Evolutionary conservation across 1,140 invertebrate species (phyloP), one percentile per base, ranked within the genome.

Genomic region (Drosophila gunungcola): DNA sequence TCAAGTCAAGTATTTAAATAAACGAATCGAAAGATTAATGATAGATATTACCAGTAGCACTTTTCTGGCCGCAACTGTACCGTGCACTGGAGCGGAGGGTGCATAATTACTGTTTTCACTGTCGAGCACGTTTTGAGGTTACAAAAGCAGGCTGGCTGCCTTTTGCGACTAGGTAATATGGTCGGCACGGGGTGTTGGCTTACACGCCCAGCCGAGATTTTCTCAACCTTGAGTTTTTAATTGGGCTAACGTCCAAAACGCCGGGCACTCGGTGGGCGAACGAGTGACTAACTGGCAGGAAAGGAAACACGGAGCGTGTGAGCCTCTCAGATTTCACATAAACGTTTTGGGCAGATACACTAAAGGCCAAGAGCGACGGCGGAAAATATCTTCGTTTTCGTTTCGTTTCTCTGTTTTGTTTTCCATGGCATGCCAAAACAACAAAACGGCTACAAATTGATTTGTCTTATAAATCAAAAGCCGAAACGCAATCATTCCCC

Each of bases 211-310:
- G 12, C 16, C 34, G 57, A 84, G 80, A 84, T 84, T 84, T 83
- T 84, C 76, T 84, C 80, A 84, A 80, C 80, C 80, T 84, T 84
- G 80, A 84, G 78, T 80, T 84, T 80, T 83, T 84, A 84, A 84
- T 84, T 84, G 80, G 80, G 80, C 78, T 73, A 81, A 77, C 73
- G 79, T 58, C 60, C 73, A 68, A 53, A 62, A 56, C 27, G 42
- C 48, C 16, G 60, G 41, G 55, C 41, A 54, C 36, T 61, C 25
- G 12, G 49, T 39, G 41, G 34, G 56, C 61, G 56, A 73, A 11
- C 41, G 57, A 41, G 21, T 42, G 34, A 38, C 25, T 41, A 43
- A 60, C 49, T 13, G 46, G 25, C 49, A 55, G 62, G 55, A 75
- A 61, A 61, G 73, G 60, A 75, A 75, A 75, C 67, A 48, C 78